These are phyloP conservation scores for Hydrolagus colliei DNA, from an alignment of 2,797 vertebrate species.

Conservation along the genomic window DNA sequence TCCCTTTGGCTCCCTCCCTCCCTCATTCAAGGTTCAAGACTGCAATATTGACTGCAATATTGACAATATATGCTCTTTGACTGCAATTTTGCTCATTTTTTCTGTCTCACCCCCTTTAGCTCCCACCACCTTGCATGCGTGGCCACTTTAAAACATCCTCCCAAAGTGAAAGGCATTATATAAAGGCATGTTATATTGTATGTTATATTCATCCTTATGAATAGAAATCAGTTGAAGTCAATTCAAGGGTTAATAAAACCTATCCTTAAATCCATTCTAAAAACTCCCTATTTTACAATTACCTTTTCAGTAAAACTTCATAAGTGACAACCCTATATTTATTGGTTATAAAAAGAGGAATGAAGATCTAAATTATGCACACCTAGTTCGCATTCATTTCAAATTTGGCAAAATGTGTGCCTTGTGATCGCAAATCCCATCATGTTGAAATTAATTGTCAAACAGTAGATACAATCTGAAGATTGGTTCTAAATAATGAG, in stretches of 20 bases:
- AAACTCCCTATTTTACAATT: not conserved
- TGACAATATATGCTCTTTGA: no score
- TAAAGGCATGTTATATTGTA: no score
- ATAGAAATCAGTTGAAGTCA: not conserved
- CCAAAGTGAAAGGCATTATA: no score
- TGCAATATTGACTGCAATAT: no score
- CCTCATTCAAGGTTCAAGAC: no score
- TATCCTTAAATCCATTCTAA: not conserved
- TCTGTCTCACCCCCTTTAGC: no score
- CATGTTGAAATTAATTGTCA: not conserved
- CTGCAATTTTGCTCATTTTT: no score
- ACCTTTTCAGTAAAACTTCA: not conserved
- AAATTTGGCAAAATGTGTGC: not conserved
- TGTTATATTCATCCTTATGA: no score
- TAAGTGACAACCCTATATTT: not conserved
- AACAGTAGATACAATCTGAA: not conserved
- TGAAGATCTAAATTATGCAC: not conserved
- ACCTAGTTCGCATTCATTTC: not conserved
- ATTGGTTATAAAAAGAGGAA: not conserved
- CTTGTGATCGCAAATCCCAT: not conserved
- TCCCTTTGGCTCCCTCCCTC: no score
- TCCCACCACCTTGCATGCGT: no score
- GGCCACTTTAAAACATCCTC: no score
- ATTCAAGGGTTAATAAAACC: not conserved
- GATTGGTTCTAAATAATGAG: not conserved